Conservation (phyloP, 1,140 invertebrate species). For the Maconellicoccus hirsutus region DNA sequence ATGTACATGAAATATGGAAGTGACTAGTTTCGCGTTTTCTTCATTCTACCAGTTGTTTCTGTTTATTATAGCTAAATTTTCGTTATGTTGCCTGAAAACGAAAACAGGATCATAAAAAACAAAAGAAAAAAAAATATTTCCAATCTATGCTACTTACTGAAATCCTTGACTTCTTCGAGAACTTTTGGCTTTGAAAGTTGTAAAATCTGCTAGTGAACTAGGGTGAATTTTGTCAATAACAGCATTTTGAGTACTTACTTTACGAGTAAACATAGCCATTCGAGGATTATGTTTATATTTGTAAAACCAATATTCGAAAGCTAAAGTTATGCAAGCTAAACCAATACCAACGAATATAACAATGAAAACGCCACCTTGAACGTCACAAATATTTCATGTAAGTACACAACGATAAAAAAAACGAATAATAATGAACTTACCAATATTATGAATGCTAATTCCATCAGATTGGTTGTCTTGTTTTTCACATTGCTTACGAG, state of each 20-base stretch:
- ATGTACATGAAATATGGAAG: no score
- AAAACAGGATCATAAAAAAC: no score
- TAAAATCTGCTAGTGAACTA: slow-evolving; percentile 3
- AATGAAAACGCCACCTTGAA: slow-evolving; percentile 79
- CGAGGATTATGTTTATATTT: slow-evolving; percentile 43
- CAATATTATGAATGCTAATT: slow-evolving; percentile 94
- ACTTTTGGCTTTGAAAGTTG: slow-evolving; percentile 11
- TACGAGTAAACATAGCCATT: slow-evolving; percentile 15
- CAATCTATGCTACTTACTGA: not conserved
- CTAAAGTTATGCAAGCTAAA: slow-evolving; percentile 79
- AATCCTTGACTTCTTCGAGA: not conserved
- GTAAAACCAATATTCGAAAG: slow-evolving; percentile 92
- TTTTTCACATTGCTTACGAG: slow-evolving; percentile 67
- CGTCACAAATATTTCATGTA: no score
- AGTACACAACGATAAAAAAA: not conserved
- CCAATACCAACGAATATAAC: slow-evolving; percentile 90
- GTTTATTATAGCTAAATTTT: not conserved
- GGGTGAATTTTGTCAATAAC: slow-evolving; percentile 11
- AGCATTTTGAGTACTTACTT: not conserved
- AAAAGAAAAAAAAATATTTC: no score
- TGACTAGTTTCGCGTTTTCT: no score
- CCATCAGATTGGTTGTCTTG: slow-evolving; percentile 86
- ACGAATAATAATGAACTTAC: slow-evolving; percentile 34
- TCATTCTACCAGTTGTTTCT: not conserved
- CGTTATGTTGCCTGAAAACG: not conserved